Base-by-base conservation (phyloP, 2,113 vertebrate species). In the Tenebrosternarchus preto region DNA sequence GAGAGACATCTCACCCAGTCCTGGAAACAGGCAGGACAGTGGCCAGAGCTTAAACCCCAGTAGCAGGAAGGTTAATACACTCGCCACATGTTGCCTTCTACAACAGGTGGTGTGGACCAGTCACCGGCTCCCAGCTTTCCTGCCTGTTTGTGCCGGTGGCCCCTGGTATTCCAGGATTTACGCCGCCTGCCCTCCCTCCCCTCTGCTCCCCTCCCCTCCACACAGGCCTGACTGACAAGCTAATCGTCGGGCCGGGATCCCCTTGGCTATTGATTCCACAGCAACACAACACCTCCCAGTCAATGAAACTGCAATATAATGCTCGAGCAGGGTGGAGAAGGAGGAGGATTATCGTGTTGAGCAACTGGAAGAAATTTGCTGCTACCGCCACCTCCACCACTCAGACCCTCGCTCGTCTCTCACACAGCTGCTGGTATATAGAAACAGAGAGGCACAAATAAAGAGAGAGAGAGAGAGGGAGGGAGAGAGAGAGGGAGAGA, bases 181-280 rank as follows among this genome's bases (percentile, higher is more conserved):
- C 93, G 92, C 94, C 84, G 89, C 94, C 94, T 94, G 12, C 7
- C 29, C 8, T 29, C 17, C 17, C 31, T 15, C 16, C 57, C 61
- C 56, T 7, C n/a, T 19, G 6, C n/a, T 53, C 19, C 74, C 39
- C 53, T 56, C 20, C 57, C 53, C 29, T 66, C 50, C 91, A 84
- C 89, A 91, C 92, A 93, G 94, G 93, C 94, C 95, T 98, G 96
- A 98, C 93, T 98, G 96, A 98, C 97, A 97, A 97, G 95, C 95
- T 97, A 97, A 98, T 98, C 92, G 94, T 92, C 91, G 92, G 91
- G 93, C 95, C 93, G 94, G 95, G 95, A 96, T 96, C 95, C 91
- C 86, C 95, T 91, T 90, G 91, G 94, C 95, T 96, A 95, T 96
- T 95, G 96, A 98, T 96, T 96, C 95, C 94, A 93, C 93, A 92